Conservation (phyloP, 2,113 vertebrate species). For the Pampusana beccarii region DNA sequence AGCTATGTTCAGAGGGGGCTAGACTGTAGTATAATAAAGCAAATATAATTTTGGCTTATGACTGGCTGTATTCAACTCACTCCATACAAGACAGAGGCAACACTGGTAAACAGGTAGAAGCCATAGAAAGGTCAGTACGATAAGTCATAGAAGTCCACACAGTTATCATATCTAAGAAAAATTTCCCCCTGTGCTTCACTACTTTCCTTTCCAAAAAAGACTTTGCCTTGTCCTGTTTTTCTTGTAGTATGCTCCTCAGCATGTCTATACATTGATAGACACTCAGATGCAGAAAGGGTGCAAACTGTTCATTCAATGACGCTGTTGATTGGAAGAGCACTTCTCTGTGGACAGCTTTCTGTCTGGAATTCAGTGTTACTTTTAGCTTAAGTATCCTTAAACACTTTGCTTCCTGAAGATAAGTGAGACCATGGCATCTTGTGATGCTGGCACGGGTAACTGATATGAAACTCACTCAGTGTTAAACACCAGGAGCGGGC, state of each 20-base stretch:
- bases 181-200: not conserved
- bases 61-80: not conserved
- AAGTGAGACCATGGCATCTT: rapidly evolving
- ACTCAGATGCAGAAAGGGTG: not conserved
- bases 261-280: not conserved
- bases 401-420: not conserved
- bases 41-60: not conserved
- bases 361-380: not conserved
- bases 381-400: not conserved
- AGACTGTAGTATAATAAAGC: not conserved
- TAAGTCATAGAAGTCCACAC: not conserved
- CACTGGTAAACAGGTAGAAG: not conserved
- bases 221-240: not conserved
- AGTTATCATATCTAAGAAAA: not conserved
- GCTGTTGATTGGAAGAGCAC: not conserved
- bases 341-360: not conserved
- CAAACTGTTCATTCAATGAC: not conserved
- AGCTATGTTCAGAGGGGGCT: not conserved
- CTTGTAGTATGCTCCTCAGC: not conserved
- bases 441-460: not conserved
- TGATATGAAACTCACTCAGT: not conserved
- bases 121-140: not conserved
- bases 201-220: not conserved
- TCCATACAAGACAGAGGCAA: not conserved
- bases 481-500: not conserved